Conservation (phyloP, 1,140 invertebrate species). For the Callitettix versicolor region DNA sequence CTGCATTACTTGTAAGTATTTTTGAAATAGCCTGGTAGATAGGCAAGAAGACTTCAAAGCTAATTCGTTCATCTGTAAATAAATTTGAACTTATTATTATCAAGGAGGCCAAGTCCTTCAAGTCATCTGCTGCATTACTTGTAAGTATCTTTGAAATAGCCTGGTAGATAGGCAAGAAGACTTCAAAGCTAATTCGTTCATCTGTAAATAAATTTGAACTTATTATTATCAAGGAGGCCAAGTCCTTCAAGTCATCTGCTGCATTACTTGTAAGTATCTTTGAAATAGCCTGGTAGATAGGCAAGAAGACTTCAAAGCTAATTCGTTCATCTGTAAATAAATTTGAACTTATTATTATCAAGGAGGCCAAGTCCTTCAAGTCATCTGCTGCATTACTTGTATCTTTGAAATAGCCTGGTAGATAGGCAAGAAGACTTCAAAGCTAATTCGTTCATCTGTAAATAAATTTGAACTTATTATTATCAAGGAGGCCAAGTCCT, state of each 20-base stretch:
- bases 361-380: slow-evolving; percentile 96
- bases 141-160: slow-evolving; percentile 83
- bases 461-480: too few relatives aligned
- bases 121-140: slow-evolving; percentile 89
- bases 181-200: slow-evolving; percentile 96
- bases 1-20: slow-evolving; percentile 78
- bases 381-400: slow-evolving; percentile 82
- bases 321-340: too few relatives aligned
- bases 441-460: too few relatives aligned
- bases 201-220: slow-evolving; percentile 61
- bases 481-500: slow-evolving; percentile 96
- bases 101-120: slow-evolving; percentile 92
- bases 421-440: too few relatives aligned
- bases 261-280: slow-evolving; percentile 46
- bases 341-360: too few relatives aligned
- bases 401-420: too few relatives aligned
- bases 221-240: slow-evolving; percentile 97
- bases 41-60: slow-evolving; percentile 96
- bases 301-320: too few relatives aligned
- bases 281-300: too few relatives aligned
- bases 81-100: too few relatives aligned
- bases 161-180: slow-evolving; percentile 96
- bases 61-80: slow-evolving; percentile 82
- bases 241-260: slow-evolving; percentile 96
- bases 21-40: slow-evolving; percentile 94